Evolutionary conservation across 2,113 vertebrate genomes (phyloP), one percentile per base, ranked within the genome.

Genomic region (Euleptes europaea): DNA sequence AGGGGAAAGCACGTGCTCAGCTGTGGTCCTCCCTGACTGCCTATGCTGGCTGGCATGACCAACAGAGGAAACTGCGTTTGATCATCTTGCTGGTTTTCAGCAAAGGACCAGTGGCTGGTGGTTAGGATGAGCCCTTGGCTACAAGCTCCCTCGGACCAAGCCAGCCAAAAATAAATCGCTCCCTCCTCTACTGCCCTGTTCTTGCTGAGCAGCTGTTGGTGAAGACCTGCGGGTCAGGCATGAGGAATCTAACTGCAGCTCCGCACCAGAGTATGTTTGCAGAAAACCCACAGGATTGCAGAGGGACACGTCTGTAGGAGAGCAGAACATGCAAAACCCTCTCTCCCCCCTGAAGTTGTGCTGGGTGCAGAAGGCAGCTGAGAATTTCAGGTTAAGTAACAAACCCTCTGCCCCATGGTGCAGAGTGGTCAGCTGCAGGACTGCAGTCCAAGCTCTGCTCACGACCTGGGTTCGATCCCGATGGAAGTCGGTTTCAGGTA

Each of bases 101-200:
- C 77, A 78, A 78, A 65, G 19, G 10, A 38, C 40, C 7, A 75
- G n/a, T 2, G n/a, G 72, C 42, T 31, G 33, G 28, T 4, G 1
- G 11, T 2, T n/a, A 19, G 31, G 5, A 7, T 17, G 0, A 38
- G 12, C 1, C 1, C n/a, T 8, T 35, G 28, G 33, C 63, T 13
- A 80, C 31, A 14, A 70, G 66, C 65, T 8, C 23, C 10, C 33
- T 33, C 26, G 7, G 38, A 19, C 35, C 54, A 15, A 14, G 17
- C 8, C 10, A 57, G 49, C 75, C 3, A 26, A 26, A 23, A n/a
- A 77, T 13, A 23, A 77, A 2, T 14, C 5, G 3, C 26, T 23
- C 15, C 14, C 26, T 31, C 33, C 23, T 13, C 57, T 5, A 31
- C n/a, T 26, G 38, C 40, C 40, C 65, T 15, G 28, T 4, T 57